Conservation (phyloP, 2,888 invertebrate genomes). For the Euproctis similis region DNA sequence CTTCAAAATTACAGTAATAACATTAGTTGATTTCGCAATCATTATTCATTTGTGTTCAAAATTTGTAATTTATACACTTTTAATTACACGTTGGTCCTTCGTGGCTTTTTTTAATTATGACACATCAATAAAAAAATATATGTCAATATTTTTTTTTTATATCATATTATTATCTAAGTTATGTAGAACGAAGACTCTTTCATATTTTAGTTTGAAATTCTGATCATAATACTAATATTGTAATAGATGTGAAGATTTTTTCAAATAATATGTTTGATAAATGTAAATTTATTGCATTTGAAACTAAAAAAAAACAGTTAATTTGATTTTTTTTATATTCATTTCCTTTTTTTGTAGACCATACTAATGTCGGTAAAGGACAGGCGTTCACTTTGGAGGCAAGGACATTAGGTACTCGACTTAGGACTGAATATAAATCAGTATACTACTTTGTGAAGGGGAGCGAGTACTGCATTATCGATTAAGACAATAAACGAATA, state of each 20-base stretch:
- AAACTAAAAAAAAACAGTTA: too few species aligned
- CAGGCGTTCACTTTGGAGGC: slow-evolving; percentile 43
- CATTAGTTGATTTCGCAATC: not conserved
- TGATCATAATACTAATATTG: too few species aligned
- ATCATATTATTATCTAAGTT: too few species aligned
- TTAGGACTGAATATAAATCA: slow-evolving; percentile 13
- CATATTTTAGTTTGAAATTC: too few species aligned
- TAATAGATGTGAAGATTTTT: too few species aligned
- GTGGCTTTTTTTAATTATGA: not conserved
- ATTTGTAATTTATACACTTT: not conserved
- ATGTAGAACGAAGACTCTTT: too few species aligned
- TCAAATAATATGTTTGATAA: too few species aligned
- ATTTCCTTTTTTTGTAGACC: slow-evolving; percentile 13
- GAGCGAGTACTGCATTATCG: too few species aligned
- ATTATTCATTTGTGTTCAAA: not conserved
- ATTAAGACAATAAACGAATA: too few species aligned
- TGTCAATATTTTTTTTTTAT: too few species aligned
- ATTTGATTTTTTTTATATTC: not conserved
- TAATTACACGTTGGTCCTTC: not conserved
- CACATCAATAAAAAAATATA: too few species aligned
- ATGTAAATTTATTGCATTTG: too few species aligned
- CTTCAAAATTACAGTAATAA: not conserved
- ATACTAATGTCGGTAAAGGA: slow-evolving; percentile 26
- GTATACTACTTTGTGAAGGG: slow-evolving; percentile 19
- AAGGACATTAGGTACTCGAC: slow-evolving; percentile 29